These are phyloP conservation scores for Papio anubis DNA, from an alignment of 2,113 vertebrate genomes.

Conservation along the genomic window DNA sequence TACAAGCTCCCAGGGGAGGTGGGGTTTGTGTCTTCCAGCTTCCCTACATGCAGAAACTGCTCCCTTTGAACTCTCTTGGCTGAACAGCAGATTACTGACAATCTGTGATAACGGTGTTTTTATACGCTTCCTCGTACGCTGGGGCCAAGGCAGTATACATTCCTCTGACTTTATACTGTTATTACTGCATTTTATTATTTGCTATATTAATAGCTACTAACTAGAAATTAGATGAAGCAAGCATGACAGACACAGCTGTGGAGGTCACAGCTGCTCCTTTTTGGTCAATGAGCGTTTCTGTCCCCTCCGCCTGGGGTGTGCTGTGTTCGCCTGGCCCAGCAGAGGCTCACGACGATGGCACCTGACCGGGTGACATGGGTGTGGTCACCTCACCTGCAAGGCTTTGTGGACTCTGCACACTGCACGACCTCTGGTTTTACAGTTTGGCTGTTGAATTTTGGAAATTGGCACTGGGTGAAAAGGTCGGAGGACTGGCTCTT, in stretches of 20 bases:
- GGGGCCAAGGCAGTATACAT: conserved; percentile 89
- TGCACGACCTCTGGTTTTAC: conserved; percentile 72
- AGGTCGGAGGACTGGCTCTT: conserved; percentile 62
- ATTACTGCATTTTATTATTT: conserved; percentile 82
- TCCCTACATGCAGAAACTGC: conserved; percentile 76
- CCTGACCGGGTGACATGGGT: conserved; percentile 45
- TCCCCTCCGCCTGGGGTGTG: neutral
- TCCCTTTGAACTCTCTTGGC: conserved; percentile 72
- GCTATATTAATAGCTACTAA: conserved; percentile 85
- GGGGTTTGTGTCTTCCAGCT: conserved; percentile 71
- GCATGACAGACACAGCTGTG: conserved; percentile 79
- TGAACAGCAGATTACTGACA: conserved; percentile 81
- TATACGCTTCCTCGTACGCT: conserved; percentile 73
- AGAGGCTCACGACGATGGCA: conserved; percentile 49
- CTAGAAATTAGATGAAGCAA: conserved; percentile 80
- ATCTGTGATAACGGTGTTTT: conserved; percentile 73
- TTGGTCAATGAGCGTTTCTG: conserved; percentile 59
- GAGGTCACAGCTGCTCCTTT: conserved; percentile 79
- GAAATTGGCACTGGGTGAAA: conserved; percentile 59
- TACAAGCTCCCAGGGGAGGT: conserved; percentile 70
- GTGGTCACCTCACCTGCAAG: conserved; percentile 50
- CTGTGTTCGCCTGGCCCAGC: conserved; percentile 85
- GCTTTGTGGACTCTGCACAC: conserved; percentile 70
- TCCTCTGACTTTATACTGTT: conserved; percentile 90
- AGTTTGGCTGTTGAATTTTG: conserved; percentile 74